These are phyloP conservation scores for Icerya purchasi DNA, from an alignment of 2,888 invertebrate species.

Conservation along the genomic window DNA sequence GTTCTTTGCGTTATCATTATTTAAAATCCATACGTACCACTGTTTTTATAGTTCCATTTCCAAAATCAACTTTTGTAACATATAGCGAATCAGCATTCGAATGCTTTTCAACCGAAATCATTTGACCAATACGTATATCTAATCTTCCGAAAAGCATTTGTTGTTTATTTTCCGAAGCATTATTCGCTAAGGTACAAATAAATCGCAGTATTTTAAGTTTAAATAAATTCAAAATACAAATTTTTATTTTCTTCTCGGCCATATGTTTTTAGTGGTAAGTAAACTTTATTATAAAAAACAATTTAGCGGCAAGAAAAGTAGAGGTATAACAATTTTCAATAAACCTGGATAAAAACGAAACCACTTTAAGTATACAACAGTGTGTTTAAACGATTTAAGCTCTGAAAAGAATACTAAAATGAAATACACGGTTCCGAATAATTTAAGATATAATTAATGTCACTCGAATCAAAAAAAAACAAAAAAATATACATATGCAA, in stretches of 20 bases:
- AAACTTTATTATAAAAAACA: not conserved
- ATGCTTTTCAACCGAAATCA: constrained; percentile 60
- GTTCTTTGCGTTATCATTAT: not conserved
- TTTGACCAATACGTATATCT: constrained; percentile 71
- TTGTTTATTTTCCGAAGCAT: not conserved
- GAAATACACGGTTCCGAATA: no score
- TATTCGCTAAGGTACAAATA: not conserved
- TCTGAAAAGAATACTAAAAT: no score
- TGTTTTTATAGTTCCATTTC: constrained; percentile 44
- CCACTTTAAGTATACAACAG: not conserved
- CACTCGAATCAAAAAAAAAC: no score
- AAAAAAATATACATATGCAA: no score
- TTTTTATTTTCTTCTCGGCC: not conserved
- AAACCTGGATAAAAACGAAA: not conserved
- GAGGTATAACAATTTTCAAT: no score
- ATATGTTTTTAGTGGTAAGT: not conserved
- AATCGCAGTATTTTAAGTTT: not conserved
- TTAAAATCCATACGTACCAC: constrained; percentile 19
- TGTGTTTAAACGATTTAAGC: no score
- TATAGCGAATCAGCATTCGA: constrained; percentile 81
- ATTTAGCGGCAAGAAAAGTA: not conserved
- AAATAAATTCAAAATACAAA: not conserved
- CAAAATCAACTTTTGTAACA: constrained; percentile 78
- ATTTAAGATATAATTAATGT: no score
- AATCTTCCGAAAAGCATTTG: constrained; percentile 29